phyloP scores from a whole-genome alignment of 2,797 vertebrate genomes.

The Spinibarbus caldwelli region DNA sequence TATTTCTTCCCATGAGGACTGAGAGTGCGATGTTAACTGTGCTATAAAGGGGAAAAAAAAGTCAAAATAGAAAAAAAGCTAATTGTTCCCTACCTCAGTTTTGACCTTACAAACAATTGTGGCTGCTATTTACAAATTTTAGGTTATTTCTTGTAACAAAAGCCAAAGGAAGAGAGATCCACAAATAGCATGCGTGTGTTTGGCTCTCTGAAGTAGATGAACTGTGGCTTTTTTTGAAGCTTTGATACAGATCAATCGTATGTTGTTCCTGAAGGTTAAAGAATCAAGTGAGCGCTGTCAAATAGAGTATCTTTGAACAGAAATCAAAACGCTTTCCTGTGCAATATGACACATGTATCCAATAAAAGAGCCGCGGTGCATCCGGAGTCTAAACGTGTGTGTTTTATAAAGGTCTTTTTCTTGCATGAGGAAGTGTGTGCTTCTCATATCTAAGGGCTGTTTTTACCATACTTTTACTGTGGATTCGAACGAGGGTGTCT shows the following conservation, averaged over 20 bases:
- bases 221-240: constrained; percentile 61
- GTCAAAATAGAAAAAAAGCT: constrained; percentile 20
- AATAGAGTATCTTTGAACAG: constrained; percentile 68
- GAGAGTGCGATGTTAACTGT: not conserved
- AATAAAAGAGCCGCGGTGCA: constrained; percentile 40
- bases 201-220: constrained; percentile 33
- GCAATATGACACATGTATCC: constrained; percentile 44
- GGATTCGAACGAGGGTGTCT: not conserved
- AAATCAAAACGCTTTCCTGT: constrained; percentile 53
- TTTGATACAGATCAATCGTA: constrained; percentile 71
- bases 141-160: not conserved
- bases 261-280: constrained; percentile 74
- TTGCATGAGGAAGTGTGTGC: not conserved
- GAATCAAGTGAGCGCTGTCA: constrained; percentile 70
- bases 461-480: not conserved
- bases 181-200: constrained; percentile 1
- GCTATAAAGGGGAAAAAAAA: constrained; percentile 1
- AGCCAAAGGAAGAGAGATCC: constrained; percentile 27
- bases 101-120: constrained; percentile 8
- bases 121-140: constrained; percentile 4
- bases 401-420: constrained; percentile 5
- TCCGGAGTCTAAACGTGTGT: constrained; percentile 7
- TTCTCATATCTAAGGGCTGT: not conserved
- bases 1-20: not conserved
- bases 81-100: not conserved